A percentile compares a stretch with the other conserved stretches of the same genome.
Conservation (phyloP, 2,888 invertebrate species). For the Phasia obesa region DNA sequence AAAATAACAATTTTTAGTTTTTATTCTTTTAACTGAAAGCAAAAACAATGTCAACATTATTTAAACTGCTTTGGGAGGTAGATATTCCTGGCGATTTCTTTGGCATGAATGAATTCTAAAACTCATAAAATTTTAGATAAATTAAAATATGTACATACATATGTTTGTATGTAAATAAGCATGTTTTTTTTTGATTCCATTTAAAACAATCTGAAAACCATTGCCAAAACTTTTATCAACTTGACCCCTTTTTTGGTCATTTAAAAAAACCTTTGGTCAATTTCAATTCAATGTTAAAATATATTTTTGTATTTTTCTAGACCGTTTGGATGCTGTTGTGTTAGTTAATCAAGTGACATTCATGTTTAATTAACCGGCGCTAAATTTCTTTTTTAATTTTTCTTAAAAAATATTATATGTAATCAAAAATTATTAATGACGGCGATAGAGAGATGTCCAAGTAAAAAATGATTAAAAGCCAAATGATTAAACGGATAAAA, state of each 20-base stretch:
- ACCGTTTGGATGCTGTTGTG: not conserved
- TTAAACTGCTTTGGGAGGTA: not conserved
- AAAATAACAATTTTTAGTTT: not conserved
- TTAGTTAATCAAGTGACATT: conserved; percentile 1
- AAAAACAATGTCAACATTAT: conserved; percentile 8
- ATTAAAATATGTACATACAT: not conserved
- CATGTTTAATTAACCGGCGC: conserved; percentile 34
- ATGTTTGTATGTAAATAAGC: not conserved
- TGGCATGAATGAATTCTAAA: not conserved
- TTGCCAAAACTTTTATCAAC: conserved; percentile 9
- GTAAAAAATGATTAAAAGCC: too few species aligned
- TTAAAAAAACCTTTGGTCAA: conserved; percentile 16
- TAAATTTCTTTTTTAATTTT: not conserved
- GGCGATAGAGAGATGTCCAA: too few species aligned
- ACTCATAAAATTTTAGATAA: not conserved
- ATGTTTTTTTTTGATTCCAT: not conserved
- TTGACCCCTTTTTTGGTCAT: conserved; percentile 8
- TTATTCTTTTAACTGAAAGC: conserved; percentile 18
- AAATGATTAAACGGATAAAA: too few species aligned
- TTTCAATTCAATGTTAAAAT: conserved; percentile 12
- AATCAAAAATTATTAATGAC: conserved; percentile 8
- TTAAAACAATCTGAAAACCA: not conserved
- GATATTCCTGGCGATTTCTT: too few species aligned
- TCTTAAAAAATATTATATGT: not conserved
- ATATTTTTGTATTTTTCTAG: not conserved